Conservation (phyloP, 2,797 vertebrate species). For the Pseudopleuronectes americanus region DNA sequence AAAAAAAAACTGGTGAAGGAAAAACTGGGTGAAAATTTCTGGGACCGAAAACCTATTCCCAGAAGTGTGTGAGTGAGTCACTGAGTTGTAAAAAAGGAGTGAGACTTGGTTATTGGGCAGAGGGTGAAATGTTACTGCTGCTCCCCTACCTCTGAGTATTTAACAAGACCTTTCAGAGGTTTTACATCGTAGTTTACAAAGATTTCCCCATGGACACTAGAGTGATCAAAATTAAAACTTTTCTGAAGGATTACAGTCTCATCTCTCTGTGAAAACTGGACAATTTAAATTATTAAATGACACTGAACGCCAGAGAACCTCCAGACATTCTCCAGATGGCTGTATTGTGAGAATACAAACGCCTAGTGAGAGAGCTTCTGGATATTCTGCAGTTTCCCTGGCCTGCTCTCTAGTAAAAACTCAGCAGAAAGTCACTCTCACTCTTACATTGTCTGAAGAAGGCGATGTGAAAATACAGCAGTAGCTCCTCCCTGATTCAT, state of each 20-base stretch:
- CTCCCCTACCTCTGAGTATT: constrained; percentile 10
- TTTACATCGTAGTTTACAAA: constrained; percentile 3
- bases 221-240: neutral
- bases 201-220: neutral
- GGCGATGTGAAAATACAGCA: too few species aligned
- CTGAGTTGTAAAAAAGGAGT: neutral
- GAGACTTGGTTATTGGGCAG: neutral
- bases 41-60: constrained; percentile 6
- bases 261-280: neutral
- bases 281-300: neutral
- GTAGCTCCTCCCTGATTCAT: too few species aligned
- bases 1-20: neutral
- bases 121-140: constrained; percentile 9
- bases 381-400: too few species aligned
- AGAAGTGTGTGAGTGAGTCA: constrained; percentile 50
- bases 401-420: too few species aligned
- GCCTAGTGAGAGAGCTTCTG: too few species aligned
- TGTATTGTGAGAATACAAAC: too few species aligned
- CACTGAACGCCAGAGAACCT: too few species aligned
- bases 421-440: too few species aligned
- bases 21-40: neutral
- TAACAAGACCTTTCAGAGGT: neutral
- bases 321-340: too few species aligned
- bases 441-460: too few species aligned
- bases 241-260: too few species aligned